Percentiles rank a stretch among this genome's conserved stretches.
Evolutionary conservation across 2,797 vertebrate genomes (phyloP).

Genomic region (Anas bernieri): DNA sequence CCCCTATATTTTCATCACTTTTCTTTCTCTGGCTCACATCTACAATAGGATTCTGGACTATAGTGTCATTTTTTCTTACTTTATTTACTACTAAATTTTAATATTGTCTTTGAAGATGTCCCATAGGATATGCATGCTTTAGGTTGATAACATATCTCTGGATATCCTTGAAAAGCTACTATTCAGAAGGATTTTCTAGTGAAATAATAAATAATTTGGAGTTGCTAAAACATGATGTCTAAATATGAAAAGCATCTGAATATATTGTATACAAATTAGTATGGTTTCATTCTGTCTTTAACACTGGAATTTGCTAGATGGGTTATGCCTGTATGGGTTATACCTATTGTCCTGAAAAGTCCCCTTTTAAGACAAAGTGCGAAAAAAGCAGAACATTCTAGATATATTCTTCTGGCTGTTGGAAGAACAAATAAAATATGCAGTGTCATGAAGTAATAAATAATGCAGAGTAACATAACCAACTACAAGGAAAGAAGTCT

Average conservation of each 20-base stretch:
- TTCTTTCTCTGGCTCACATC: background rate
- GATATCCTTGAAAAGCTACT: background rate
- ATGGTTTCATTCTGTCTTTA: background rate
- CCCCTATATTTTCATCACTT: background rate
- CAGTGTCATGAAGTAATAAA: background rate
- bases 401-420: background rate
- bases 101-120: background rate
- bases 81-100: background rate
- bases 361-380: background rate
- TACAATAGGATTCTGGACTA: background rate
- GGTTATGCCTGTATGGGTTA: background rate
- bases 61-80: background rate
- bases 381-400: background rate
- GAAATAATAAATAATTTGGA: background rate
- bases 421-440: background rate
- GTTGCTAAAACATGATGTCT: background rate
- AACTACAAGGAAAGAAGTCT: background rate
- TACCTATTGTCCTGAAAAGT: background rate
- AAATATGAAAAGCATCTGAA: background rate
- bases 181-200: background rate
- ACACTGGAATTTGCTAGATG: rapidly evolving
- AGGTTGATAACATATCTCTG: background rate
- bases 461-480: background rate
- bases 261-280: background rate
- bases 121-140: background rate